Evolutionary conservation across 92 coral and sea anemone genomes (phyloP).

Genomic region (Epizoanthus fatuus): DNA sequence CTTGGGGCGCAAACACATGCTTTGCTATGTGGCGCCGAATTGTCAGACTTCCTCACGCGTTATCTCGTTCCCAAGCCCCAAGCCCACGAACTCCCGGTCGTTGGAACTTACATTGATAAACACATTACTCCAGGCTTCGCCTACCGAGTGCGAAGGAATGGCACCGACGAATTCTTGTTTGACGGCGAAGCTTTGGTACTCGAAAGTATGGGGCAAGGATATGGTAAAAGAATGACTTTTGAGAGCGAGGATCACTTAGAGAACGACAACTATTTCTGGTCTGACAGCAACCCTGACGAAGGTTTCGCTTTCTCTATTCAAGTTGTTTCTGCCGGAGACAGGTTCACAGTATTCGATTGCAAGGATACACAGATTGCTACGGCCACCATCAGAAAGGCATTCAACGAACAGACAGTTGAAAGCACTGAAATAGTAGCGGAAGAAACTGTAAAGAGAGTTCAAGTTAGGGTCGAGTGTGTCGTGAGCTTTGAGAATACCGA

Average conservation of each 20-base stretch:
- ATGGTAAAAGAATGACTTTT: slow-evolving; percentile 74
- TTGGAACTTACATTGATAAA: slow-evolving; percentile 70
- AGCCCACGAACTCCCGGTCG: slow-evolving; percentile 62
- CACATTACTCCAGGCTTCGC: slow-evolving; percentile 68
- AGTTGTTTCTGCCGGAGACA: slow-evolving; percentile 38
- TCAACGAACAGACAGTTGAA: neutral
- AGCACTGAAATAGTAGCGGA: neutral
- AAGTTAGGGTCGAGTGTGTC: neutral
- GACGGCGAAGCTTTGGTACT: slow-evolving; percentile 69
- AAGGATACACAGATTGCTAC: slow-evolving; percentile 9
- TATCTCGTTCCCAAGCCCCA: slow-evolving; percentile 47
- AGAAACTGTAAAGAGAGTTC: neutral
- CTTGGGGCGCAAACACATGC: neutral
- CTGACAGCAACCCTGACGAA: slow-evolving; percentile 72
- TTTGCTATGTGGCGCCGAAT: slow-evolving; percentile 6
- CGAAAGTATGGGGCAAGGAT: slow-evolving; percentile 72
- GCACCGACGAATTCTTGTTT: slow-evolving; percentile 69
- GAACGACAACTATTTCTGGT: slow-evolving; percentile 78
- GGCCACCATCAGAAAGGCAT: neutral
- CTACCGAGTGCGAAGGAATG: slow-evolving; percentile 70
- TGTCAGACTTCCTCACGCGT: slow-evolving; percentile 48
- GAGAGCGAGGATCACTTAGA: slow-evolving; percentile 71
- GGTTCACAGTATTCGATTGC: slow-evolving; percentile 22
- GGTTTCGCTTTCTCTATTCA: slow-evolving; percentile 73
- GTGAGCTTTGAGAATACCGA: neutral